phyloP scores from a whole-genome alignment of 2,113 vertebrate species.

The Salvator merianae region DNA sequence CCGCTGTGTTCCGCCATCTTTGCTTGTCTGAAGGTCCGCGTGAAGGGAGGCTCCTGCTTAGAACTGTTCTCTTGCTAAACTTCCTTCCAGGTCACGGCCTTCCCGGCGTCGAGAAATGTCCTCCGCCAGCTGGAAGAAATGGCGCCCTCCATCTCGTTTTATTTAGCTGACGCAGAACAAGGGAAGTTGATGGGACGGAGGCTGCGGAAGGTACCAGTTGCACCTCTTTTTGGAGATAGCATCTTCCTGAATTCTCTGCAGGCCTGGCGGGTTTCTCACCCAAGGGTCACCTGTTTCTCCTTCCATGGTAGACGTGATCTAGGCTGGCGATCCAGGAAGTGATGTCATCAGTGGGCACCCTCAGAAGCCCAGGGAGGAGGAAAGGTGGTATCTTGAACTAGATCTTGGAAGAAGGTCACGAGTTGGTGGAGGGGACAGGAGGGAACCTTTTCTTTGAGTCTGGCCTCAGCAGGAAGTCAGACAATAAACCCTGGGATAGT shows the following conservation, averaged over 20 bases:
- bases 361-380: background rate
- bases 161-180: slow-evolving; percentile 85
- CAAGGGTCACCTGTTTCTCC: background rate
- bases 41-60: background rate
- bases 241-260: no score
- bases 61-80: background rate
- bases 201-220: slow-evolving; percentile 81
- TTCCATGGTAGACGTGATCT: background rate
- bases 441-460: no score
- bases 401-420: background rate
- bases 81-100: slow-evolving; percentile 84
- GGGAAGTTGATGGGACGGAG: slow-evolving; percentile 89
- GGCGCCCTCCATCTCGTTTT: slow-evolving; percentile 91
- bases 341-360: background rate
- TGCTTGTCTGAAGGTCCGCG: no score
- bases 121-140: slow-evolving; percentile 91
- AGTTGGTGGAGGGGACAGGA: background rate
- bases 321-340: background rate
- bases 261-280: no score
- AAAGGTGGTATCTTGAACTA: background rate
- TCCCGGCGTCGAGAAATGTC: slow-evolving; percentile 92
- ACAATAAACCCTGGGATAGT: no score
- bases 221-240: no score
- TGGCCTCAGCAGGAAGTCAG: no score
- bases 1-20: background rate